Evolutionary conservation across 1,140 invertebrate species (phyloP), one percentile per base, ranked within the genome.

Genomic region (Battus philenor): DNA sequence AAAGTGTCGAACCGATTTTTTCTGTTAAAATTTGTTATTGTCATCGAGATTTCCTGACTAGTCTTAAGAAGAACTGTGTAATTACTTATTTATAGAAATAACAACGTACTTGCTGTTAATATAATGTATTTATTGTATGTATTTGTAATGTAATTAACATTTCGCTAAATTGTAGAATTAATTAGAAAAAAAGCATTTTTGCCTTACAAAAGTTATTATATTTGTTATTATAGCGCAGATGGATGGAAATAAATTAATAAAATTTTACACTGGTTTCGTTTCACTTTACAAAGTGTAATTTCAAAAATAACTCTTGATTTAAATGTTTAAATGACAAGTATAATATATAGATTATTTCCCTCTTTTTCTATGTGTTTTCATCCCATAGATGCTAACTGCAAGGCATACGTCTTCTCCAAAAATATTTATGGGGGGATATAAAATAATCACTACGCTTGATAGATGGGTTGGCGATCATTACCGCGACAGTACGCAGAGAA

Each of bases 111-210:
- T 58, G 54, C 44, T n/a, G 52, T 50, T 43, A 59, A 43, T 64
- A 38, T 18, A 50, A 54, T 78, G 67, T 82, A 82, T 82, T 82
- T 82, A 82, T 82, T 80, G 64, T 82, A 80, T 73, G 65, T 80
- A 75, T 67, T 65, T 54, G 51, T 67, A 59, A 57, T 58, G 46
- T 65, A 69, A 53, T 60, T 46, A 49, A 47, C 50, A 48, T 44
- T 53, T 44, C n/a, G 50, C 50, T 68, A 56, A 60, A 57, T 58
- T 48, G 33, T 65, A 67, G 61, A 48, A 51, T 41, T 17, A 41
- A 41, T 29, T 41, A 41, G 38, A 29, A 12, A 41, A 52, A 57
- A 59, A 34, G 49, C 24, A 68, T 68, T 73, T 75, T 60, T 53
- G 50, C 65, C 72, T 75, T 62, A 26, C 29, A 50, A 58, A 65